phyloP scores from a whole-genome alignment of 2,113 vertebrate genomes.

The Chrysemys picta region DNA sequence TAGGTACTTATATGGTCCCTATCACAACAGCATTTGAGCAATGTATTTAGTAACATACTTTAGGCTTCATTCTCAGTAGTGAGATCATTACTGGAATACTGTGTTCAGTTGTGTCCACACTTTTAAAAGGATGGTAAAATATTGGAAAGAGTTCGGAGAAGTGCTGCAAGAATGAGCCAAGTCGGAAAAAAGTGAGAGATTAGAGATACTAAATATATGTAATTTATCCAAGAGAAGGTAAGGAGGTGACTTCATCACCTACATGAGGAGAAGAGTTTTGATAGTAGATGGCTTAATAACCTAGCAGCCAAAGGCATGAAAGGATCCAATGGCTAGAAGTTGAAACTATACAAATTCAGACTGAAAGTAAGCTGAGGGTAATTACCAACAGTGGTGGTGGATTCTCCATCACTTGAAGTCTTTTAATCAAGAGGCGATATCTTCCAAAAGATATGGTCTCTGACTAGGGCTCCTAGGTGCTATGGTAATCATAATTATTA shows the following conservation, averaged over 20 bases:
- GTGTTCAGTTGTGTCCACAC: neutral
- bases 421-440: conserved; percentile 1
- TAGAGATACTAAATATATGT: neutral
- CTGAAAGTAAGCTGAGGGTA: neutral
- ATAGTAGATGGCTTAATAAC: neutral
- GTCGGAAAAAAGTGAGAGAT: conserved; percentile 11
- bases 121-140: neutral
- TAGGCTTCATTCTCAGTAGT: neutral
- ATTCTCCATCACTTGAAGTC: conserved; percentile 5
- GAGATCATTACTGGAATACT: neutral
- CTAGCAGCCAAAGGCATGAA: neutral
- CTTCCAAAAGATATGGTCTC: neutral
- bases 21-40: neutral
- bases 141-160: neutral
- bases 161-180: neutral
- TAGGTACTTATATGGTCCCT: neutral
- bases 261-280: neutral
- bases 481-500: neutral
- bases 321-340: neutral
- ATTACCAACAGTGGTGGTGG: neutral
- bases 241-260: neutral
- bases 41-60: neutral
- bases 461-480: neutral
- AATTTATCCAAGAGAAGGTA: neutral
- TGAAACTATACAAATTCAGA: neutral